Evolutionary conservation across 2,888 invertebrate genomes (phyloP).

Genomic region (Hedychridium roseum): DNA sequence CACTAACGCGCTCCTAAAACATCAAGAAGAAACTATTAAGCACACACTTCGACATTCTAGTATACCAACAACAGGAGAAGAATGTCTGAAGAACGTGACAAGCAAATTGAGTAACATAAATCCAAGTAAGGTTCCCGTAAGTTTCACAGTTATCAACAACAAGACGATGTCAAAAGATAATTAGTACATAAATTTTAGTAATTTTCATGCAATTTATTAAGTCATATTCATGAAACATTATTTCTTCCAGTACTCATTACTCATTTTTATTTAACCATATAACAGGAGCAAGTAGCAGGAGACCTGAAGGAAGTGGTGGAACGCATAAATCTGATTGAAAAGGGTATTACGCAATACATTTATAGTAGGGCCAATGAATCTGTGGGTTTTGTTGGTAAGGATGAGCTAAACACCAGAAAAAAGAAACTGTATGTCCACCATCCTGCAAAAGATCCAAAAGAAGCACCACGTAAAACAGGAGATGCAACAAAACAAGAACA

Average conservation of each 20-base stretch:
- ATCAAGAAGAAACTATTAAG: conserved; percentile 71
- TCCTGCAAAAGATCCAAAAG: conserved; percentile 55
- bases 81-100: conserved; percentile 40
- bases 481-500: not conserved
- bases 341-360: conserved; percentile 74
- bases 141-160: conserved; percentile 43
- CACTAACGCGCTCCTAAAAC: conserved; percentile 71
- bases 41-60: conserved; percentile 77
- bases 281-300: conserved; percentile 60
- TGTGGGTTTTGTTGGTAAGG: conserved; percentile 26
- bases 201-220: not conserved
- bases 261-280: too few relatives aligned
- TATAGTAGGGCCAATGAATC: conserved; percentile 49
- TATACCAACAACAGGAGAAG: conserved; percentile 65
- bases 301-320: conserved; percentile 70
- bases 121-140: conserved; percentile 61
- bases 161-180: too few relatives aligned
- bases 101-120: conserved; percentile 49
- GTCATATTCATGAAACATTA: not conserved
- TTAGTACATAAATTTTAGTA: not conserved
- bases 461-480: conserved; percentile 27
- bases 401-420: conserved; percentile 6
- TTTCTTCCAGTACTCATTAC: too few relatives aligned
- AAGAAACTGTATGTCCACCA: conserved; percentile 44
- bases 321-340: conserved; percentile 74